These are phyloP conservation scores for Neocloeon triangulifer DNA, from an alignment of 1,140 invertebrate genomes.

Conservation along the genomic window DNA sequence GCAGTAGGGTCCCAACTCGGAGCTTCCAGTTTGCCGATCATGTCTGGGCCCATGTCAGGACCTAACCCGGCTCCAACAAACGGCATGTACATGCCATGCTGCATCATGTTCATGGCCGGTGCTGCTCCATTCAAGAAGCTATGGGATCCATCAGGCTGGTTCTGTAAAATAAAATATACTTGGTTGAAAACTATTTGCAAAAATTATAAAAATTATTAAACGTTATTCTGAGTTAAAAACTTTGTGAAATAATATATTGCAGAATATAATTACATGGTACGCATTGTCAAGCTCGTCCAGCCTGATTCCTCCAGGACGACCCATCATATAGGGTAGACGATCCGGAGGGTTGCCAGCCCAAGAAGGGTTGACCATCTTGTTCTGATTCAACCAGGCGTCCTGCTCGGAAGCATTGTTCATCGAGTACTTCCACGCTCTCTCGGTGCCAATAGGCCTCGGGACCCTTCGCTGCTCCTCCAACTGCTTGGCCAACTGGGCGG, in stretches of 20 bases:
- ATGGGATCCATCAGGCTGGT: slow-evolving; percentile 19
- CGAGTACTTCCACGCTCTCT: slow-evolving; percentile 48
- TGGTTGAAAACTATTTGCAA: neutral
- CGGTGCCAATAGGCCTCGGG: slow-evolving; percentile 42
- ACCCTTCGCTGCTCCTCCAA: slow-evolving; percentile 16
- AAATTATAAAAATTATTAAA: too few relatives aligned
- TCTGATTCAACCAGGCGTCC: slow-evolving; percentile 7
- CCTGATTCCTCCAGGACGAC: too few relatives aligned
- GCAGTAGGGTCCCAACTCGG: slow-evolving; percentile 15
- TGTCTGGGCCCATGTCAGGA: slow-evolving; percentile 18
- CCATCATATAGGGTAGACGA: too few relatives aligned
- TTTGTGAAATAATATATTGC: too few relatives aligned
- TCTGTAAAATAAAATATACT: slow-evolving; percentile 9
- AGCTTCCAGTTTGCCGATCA: slow-evolving; percentile 18
- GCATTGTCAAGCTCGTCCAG: too few relatives aligned
- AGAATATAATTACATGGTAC: too few relatives aligned
- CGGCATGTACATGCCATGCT: slow-evolving; percentile 9
- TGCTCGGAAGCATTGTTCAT: slow-evolving; percentile 19
- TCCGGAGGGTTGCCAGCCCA: too few relatives aligned
- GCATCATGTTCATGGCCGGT: slow-evolving; percentile 16
- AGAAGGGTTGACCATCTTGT: too few relatives aligned
- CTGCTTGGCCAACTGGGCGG: slow-evolving; percentile 13
- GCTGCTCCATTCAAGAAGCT: slow-evolving; percentile 18
- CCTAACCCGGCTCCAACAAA: slow-evolving; percentile 14
- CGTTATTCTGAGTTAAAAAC: too few relatives aligned